Evolutionary conservation across 2,888 invertebrate genomes (phyloP).

Genomic region (Macroteleia sp.): DNA sequence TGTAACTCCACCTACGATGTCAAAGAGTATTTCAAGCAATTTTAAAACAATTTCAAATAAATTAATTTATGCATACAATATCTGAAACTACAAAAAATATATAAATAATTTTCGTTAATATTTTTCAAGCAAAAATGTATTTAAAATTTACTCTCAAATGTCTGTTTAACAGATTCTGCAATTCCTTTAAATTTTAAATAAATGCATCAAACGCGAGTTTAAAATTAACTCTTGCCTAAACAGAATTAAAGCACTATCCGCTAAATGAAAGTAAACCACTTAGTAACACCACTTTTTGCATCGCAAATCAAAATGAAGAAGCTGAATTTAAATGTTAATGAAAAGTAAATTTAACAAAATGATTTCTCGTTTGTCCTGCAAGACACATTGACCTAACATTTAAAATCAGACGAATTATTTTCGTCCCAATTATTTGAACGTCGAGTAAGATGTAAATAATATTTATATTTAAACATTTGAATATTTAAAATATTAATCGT

Average conservation of each 20-base stretch:
- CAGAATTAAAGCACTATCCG: background rate
- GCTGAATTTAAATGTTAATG: conserved; percentile 31
- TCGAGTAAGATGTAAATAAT: too few relatives aligned
- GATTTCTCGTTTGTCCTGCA: conserved; percentile 1
- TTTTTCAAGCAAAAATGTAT: too few relatives aligned
- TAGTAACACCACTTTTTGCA: conserved; percentile 12
- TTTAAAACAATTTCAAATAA: too few relatives aligned
- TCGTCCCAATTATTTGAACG: background rate
- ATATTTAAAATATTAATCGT: too few relatives aligned
- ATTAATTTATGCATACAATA: too few relatives aligned
- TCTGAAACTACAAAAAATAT: too few relatives aligned
- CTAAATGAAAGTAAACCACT: conserved; percentile 18
- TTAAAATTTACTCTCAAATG: too few relatives aligned
- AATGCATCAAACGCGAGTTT: background rate
- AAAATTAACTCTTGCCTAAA: background rate
- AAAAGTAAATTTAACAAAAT: conserved; percentile 25
- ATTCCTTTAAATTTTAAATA: background rate
- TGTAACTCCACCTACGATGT: too few relatives aligned
- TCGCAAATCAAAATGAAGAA: conserved; percentile 19
- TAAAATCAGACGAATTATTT: background rate
- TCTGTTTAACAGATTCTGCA: too few relatives aligned
- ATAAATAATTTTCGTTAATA: too few relatives aligned
- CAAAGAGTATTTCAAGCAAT: too few relatives aligned
- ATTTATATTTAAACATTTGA: too few relatives aligned
- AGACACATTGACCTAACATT: conserved; percentile 6